Percentiles rank a stretch among this genome's conserved stretches.
Conservation (phyloP, 1,140 invertebrate genomes). For the Drosophila pectinifera region DNA sequence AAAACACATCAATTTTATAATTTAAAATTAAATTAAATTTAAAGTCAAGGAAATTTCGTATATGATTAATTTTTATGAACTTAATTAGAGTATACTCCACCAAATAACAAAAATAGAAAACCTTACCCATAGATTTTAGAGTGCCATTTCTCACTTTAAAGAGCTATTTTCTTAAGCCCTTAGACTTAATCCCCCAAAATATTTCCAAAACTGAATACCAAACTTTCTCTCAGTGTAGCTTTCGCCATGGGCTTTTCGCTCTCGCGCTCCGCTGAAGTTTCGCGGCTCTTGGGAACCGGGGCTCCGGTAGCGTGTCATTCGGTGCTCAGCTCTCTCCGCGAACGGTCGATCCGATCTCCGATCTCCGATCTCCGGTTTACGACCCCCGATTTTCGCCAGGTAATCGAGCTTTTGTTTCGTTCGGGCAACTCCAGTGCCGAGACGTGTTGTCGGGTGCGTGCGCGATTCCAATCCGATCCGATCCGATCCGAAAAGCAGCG, state of each 20-base stretch:
- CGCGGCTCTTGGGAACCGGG: conserved; percentile 24
- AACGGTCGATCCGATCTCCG: conserved; percentile 63
- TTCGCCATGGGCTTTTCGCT: conserved; percentile 17
- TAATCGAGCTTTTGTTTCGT: conserved; percentile 36
- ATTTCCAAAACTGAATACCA: no score
- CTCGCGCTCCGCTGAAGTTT: conserved; percentile 32
- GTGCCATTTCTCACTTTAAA: no score
- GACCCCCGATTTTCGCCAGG: conserved; percentile 34
- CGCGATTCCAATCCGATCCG: conserved; percentile 30
- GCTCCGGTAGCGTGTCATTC: conserved; percentile 59
- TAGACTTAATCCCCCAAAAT: no score
- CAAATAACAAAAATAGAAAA: no score
- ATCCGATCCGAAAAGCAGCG: conserved; percentile 18
- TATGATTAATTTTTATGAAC: no score
- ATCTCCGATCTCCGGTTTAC: conserved; percentile 16
- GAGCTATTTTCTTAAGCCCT: no score
- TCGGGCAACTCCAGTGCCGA: conserved; percentile 45
- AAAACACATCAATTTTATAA: no score
- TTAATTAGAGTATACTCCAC: no score
- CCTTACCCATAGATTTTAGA: no score
- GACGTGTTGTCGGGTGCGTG: conserved; percentile 40
- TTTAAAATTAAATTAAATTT: no score
- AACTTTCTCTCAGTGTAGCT: conserved; percentile 12
- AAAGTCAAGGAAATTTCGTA: no score
- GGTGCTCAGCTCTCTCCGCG: conserved; percentile 60